Percentiles rank a stretch among this genome's conserved stretches.
These are phyloP conservation scores for Chaetops frenatus DNA, from an alignment of 2,113 vertebrate genomes.

Conservation along the genomic window DNA sequence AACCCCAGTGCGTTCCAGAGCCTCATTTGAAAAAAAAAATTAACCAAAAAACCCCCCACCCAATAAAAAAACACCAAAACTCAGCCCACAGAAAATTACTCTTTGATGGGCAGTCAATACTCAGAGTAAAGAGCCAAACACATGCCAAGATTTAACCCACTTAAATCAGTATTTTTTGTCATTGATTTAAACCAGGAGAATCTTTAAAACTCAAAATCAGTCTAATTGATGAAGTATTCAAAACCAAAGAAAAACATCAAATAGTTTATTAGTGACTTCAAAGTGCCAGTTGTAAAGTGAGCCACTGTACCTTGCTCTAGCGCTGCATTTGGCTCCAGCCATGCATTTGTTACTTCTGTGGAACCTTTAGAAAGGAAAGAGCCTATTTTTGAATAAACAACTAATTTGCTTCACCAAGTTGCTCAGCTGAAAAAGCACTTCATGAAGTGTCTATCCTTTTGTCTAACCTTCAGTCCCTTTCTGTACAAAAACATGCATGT, in stretches of 20 bases:
- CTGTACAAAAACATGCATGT: background rate
- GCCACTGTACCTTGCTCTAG: background rate
- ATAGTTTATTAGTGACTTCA: background rate
- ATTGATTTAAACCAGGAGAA: constrained; percentile 21
- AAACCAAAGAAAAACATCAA: background rate
- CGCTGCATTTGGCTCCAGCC: background rate
- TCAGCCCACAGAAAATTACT: background rate
- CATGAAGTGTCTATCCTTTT: background rate
- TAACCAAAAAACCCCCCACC: background rate
- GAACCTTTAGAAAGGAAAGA: background rate
- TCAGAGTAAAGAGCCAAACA: background rate
- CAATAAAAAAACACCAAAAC: background rate
- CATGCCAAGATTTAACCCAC: background rate
- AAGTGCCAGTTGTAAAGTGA: background rate
- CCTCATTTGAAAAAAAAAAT: background rate
- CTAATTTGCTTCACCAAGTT: background rate
- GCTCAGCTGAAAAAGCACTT: background rate
- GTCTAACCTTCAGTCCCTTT: background rate
- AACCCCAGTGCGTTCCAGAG: background rate
- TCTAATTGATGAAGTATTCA: constrained; percentile 6
- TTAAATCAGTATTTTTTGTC: constrained; percentile 28
- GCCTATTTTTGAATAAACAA: background rate
- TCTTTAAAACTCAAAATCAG: background rate
- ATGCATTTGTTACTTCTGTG: background rate
- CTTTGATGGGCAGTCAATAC: background rate